phyloP scores from a whole-genome alignment of 2,113 vertebrate species.

The Leptosomus discolor region DNA sequence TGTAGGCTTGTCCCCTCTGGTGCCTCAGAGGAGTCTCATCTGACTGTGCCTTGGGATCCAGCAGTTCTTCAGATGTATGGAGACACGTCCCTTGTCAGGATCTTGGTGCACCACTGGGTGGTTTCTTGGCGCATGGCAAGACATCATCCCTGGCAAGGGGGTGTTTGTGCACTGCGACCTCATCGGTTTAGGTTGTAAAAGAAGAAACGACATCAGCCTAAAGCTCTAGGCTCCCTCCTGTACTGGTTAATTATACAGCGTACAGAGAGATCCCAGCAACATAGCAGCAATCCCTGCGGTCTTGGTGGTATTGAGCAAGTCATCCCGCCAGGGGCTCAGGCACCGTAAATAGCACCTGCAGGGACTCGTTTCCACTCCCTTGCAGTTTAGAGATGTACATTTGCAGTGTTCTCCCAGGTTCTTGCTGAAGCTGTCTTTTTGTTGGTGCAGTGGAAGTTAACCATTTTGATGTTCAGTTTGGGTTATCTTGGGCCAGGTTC shows the following conservation, averaged over 20 bases:
- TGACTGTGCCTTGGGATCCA: neutral
- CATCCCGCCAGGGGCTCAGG: too few relatives aligned
- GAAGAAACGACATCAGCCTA: neutral
- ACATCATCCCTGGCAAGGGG: too few relatives aligned
- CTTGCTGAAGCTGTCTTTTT: neutral
- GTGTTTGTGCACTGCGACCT: neutral
- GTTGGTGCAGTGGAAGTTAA: neutral
- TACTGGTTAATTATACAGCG: neutral
- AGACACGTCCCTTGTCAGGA: neutral
- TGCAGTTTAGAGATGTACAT: rapidly evolving
- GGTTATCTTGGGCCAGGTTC: neutral
- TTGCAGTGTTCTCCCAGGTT: too few relatives aligned
- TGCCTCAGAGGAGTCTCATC: neutral
- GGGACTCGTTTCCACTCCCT: neutral
- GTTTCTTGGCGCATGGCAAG: too few relatives aligned
- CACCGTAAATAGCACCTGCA: too few relatives aligned
- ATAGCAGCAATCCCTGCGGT: rapidly evolving
- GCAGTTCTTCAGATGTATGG: neutral
- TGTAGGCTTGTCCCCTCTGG: neutral
- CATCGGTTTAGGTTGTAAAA: neutral
- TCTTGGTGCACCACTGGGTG: too few relatives aligned
- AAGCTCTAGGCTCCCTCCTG: neutral
- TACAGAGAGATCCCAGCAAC: neutral
- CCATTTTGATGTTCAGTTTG: neutral
- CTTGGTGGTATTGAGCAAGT: neutral